Base-by-base conservation (phyloP, 1,140 invertebrate species). In the Drosophila nebulosa region DNA sequence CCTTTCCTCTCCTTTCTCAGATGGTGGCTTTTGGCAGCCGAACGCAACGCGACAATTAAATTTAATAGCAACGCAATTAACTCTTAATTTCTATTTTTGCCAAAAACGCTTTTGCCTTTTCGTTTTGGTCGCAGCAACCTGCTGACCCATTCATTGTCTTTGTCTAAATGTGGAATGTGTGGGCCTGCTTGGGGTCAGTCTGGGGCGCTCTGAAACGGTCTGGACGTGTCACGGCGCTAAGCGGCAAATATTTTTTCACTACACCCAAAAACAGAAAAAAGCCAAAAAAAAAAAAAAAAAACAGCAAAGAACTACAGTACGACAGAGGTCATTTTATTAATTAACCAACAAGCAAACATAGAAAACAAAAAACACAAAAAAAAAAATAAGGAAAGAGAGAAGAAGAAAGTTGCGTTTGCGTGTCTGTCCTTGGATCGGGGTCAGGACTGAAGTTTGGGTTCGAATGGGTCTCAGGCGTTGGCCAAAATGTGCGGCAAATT, bases 21-120 rank as follows among this genome's bases (percentile, higher is more conserved):
- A 36, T 18, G 55, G 35, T 52, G 76, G 55, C 50, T 63, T 56
- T 51, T 59, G 32, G 52, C 52, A 63, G 74, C 62, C 74, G 57
- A 72, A 62, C 74, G 74, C 69, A 81, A 60, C 78, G 74, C 71
- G 69, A 76, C 83, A 88, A 88, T 88, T 88, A 81, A 88, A 88
- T 88, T 88, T 81, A 88, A 88, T 88, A 76, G 83, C 83, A 78
- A 61, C 66, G 71, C 83, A 88, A 88, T 88, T 88, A 88, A 88
- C 78, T 88, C 78, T 88, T 81, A 88, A 88, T 88, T 88, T 88
- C 60, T 81, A 88, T 88, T 79, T 81, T 74, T 68, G 64, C 76
- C 18, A 12, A 18, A 46, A 18, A 46, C 66, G 52, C 59, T 68
- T 83, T 80, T 62, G 42, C 61, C 61, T 39, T 61, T 42, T 39